Percentiles rank a stretch among this genome's conserved stretches.
Conservation (phyloP, 2,888 invertebrate species). For the Celastrina argiolus region DNA sequence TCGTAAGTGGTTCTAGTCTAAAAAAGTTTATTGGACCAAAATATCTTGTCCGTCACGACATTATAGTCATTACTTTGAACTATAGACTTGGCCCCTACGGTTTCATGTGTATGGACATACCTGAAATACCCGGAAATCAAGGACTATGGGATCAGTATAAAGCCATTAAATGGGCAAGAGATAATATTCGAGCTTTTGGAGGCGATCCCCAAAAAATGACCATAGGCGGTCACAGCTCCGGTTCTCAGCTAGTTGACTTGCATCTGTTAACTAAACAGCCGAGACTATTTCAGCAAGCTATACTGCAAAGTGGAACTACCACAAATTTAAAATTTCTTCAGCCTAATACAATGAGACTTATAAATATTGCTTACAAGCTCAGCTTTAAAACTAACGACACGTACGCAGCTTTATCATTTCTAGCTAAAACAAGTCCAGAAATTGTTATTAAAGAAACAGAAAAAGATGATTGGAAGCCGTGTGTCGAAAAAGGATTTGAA, state of each 20-base stretch:
- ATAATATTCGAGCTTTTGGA: too few relatives aligned
- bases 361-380: neutral
- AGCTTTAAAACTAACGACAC: neutral
- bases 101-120: constrained; percentile 43
- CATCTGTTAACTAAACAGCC: neutral
- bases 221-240: neutral
- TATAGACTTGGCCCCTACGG: constrained; percentile 46
- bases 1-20: neutral
- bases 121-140: too few relatives aligned
- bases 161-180: constrained; percentile 41
- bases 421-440: neutral
- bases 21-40: neutral
- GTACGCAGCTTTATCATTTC: too few relatives aligned
- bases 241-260: neutral
- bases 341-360: neutral
- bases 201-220: too few relatives aligned
- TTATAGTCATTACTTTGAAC: constrained; percentile 48
- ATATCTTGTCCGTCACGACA: constrained; percentile 27
- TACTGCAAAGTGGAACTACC: too few relatives aligned
- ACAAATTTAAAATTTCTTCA: neutral
- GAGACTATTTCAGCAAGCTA: constrained; percentile 3
- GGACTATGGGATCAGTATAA: constrained; percentile 41
- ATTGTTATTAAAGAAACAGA: neutral
- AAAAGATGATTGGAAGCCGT: neutral
- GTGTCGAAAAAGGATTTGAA: neutral